Conservation (phyloP, 2,113 vertebrate genomes). For the Arvicanthis niloticus region DNA sequence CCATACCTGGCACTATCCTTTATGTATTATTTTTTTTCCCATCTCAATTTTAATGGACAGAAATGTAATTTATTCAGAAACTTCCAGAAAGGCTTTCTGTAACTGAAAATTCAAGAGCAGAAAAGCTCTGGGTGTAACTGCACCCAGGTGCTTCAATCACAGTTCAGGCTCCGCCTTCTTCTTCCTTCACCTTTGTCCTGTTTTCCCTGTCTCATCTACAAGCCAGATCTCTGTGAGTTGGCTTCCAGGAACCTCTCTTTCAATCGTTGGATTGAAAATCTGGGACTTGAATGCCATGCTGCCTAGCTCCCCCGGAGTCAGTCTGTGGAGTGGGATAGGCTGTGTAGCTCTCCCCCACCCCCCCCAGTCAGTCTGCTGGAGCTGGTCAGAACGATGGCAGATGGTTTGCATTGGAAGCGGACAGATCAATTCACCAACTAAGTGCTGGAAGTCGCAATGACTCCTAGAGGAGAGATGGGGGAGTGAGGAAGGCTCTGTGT, state of each 20-base stretch:
- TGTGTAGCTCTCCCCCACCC: no score
- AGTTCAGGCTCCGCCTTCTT: background rate
- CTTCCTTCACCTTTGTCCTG: background rate
- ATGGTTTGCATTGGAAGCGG: background rate
- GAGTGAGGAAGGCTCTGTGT: background rate
- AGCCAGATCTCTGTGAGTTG: no score
- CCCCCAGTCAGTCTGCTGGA: no score
- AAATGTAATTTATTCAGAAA: background rate
- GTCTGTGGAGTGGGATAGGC: no score
- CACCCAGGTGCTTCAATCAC: no score
- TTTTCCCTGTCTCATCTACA: background rate
- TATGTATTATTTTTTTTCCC: background rate
- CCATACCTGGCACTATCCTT: background rate
- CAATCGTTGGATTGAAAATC: background rate
- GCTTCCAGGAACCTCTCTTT: background rate
- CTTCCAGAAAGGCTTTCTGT: background rate
- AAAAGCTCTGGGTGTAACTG: background rate
- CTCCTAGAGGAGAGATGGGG: background rate
- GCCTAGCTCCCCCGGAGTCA: background rate
- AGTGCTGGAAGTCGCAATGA: background rate
- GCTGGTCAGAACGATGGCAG: background rate
- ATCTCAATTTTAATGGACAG: background rate
- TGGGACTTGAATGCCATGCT: background rate
- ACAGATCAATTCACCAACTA: background rate
- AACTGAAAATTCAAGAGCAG: background rate